phyloP scores from a whole-genome alignment of 2,888 invertebrate species.

The Lasioglossum morio region DNA sequence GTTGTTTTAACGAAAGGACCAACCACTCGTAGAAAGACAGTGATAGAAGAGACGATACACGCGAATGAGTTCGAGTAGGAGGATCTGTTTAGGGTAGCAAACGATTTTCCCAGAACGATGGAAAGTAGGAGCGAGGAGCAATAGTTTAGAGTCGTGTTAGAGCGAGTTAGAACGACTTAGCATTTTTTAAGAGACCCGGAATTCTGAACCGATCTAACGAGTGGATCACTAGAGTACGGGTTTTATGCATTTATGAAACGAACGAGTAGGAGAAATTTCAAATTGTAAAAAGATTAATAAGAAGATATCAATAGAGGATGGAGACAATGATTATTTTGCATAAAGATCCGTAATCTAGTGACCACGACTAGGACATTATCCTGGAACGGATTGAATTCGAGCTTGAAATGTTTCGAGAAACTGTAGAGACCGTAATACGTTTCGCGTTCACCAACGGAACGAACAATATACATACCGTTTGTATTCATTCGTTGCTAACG shows the following conservation, averaged over 20 bases:
- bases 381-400: background rate
- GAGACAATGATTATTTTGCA: background rate
- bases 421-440: background rate
- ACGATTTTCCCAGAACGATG: background rate
- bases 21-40: conserved; percentile 4
- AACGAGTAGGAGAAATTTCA: background rate
- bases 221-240: background rate
- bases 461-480: background rate
- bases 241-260: background rate
- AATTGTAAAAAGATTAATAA: background rate
- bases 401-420: background rate
- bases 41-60: background rate
- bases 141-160: background rate
- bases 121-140: background rate
- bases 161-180: background rate
- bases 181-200: background rate
- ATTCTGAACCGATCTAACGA: background rate
- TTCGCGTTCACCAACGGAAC: background rate
- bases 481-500: background rate
- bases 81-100: background rate
- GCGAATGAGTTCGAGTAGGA: background rate
- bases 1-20: background rate
- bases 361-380: background rate
- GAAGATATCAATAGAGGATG: too few species aligned
- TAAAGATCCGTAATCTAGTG: background rate